Evolutionary conservation across 2,888 invertebrate genomes (phyloP).

Genomic region (Anaspis maculata): DNA sequence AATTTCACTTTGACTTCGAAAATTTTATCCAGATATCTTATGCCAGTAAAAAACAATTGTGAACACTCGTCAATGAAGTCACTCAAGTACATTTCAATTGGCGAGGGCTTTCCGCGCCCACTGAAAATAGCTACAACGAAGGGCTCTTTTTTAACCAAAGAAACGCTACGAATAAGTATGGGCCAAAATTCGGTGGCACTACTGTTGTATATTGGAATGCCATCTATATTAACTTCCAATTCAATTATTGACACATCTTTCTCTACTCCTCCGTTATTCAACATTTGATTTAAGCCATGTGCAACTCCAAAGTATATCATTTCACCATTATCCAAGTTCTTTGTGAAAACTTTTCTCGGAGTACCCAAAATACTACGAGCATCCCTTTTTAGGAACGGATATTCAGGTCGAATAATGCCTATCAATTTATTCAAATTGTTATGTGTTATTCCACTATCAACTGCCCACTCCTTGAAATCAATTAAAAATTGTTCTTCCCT

Average conservation of each 20-base stretch:
- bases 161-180: not conserved
- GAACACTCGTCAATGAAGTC: not conserved
- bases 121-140: not conserved
- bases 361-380: not conserved
- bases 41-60: not conserved
- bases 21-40: constrained; percentile 1
- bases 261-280: not conserved
- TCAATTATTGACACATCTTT: not conserved
- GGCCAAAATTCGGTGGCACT: not conserved
- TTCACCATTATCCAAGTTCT: not conserved
- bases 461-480: not conserved
- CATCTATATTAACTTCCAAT: not conserved
- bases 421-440: not conserved
- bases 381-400: not conserved
- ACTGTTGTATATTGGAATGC: not conserved
- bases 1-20: constrained; percentile 5
- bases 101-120: not conserved
- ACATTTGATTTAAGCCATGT: not conserved
- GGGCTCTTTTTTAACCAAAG: not conserved
- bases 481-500: not conserved
- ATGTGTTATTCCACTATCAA: not conserved
- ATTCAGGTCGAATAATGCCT: not conserved
- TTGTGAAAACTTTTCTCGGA: not conserved
- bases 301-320: not conserved
- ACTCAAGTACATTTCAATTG: not conserved